phyloP scores from a whole-genome alignment of 2,888 invertebrate genomes.

The Chloroclystis v-ata region DNA sequence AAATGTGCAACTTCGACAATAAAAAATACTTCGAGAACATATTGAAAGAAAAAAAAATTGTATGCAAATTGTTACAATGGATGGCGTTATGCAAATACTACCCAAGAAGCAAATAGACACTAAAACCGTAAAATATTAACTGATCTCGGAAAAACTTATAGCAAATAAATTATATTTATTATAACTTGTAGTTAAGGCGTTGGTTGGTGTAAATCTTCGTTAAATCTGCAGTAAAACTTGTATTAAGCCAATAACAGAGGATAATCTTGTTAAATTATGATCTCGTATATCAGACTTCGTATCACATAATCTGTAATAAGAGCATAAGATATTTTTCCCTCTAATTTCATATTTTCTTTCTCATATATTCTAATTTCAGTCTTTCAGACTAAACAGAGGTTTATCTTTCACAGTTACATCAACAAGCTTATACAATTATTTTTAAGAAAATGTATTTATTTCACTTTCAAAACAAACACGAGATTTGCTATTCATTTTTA shows the following conservation, averaged over 20 bases:
- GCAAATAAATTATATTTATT: background rate
- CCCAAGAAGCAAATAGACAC: slow-evolving; percentile 4
- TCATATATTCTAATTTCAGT: too few relatives aligned
- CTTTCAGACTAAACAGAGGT: too few relatives aligned
- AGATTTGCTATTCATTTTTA: too few relatives aligned
- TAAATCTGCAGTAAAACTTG: background rate
- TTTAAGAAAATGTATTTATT: too few relatives aligned
- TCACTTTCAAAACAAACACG: too few relatives aligned
- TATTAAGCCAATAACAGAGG: background rate
- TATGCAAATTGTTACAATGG: slow-evolving; percentile 50
- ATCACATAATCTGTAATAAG: too few relatives aligned
- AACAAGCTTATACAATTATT: too few relatives aligned
- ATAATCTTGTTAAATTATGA: slow-evolving; percentile 2
- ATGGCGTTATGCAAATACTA: slow-evolving; percentile 34
- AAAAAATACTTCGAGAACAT: slow-evolving; percentile 32
- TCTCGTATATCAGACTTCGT: background rate
- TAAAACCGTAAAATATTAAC: slow-evolving; percentile 10
- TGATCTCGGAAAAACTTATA: background rate
- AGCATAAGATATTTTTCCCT: too few relatives aligned
- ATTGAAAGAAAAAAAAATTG: slow-evolving; percentile 50
- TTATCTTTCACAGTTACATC: too few relatives aligned
- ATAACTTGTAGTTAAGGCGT: background rate
- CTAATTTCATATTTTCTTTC: too few relatives aligned
- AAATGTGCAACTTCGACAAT: background rate
- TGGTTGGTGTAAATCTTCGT: background rate